A percentile compares a stretch with the other conserved stretches of the same genome.
phyloP scores from a whole-genome alignment of 2,888 invertebrate genomes.

The Lepidochitona cinerea region DNA sequence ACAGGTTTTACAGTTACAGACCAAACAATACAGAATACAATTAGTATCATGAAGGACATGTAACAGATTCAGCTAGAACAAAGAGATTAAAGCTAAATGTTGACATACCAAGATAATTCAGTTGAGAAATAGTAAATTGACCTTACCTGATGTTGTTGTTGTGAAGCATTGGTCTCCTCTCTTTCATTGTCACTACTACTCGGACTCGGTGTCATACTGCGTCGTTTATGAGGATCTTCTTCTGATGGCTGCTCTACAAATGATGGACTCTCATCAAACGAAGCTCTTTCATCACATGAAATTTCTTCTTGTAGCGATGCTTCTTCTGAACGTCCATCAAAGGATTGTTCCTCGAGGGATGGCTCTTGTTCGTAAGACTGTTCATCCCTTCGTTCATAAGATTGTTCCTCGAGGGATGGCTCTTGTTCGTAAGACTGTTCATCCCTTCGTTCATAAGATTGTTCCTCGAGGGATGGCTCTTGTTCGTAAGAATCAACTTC shows the following conservation, averaged over 20 bases:
- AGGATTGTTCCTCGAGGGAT: background rate
- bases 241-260: background rate
- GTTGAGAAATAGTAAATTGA: too few relatives aligned
- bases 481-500: background rate
- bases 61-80: too few relatives aligned
- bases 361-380: background rate
- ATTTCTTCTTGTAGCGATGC: background rate
- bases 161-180: background rate
- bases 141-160: too few relatives aligned
- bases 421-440: background rate
- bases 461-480: background rate
- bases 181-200: background rate
- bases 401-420: background rate
- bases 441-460: background rate
- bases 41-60: too few relatives aligned
- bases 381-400: background rate
- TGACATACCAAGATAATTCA: too few relatives aligned
- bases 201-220: background rate
- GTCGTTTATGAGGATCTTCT: background rate
- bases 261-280: background rate
- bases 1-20: too few relatives aligned
- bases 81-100: too few relatives aligned
- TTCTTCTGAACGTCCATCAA: background rate
- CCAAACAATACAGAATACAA: too few relatives aligned
- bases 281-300: background rate